Percentiles rank a stretch among this genome's conserved stretches.
These are phyloP conservation scores for Thereva unica DNA, from an alignment of 2,888 invertebrate species.

Conservation along the genomic window DNA sequence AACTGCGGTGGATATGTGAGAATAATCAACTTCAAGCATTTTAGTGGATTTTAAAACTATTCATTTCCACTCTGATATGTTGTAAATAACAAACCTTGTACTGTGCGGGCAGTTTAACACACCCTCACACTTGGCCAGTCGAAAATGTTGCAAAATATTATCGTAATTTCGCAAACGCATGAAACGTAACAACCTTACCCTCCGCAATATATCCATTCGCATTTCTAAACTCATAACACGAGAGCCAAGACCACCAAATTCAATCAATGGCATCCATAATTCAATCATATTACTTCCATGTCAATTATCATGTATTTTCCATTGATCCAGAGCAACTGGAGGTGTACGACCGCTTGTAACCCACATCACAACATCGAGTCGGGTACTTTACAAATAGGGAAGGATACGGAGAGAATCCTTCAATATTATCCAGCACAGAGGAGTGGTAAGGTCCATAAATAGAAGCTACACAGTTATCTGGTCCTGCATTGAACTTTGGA, in stretches of 20 bases:
- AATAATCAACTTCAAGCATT: too few relatives aligned
- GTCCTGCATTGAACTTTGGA: slow-evolving; percentile 6
- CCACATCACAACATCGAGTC: slow-evolving; percentile 7
- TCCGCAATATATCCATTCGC: too few relatives aligned
- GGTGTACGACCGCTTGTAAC: slow-evolving; percentile 1
- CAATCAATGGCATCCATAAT: slow-evolving; percentile 36
- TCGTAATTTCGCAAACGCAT: too few relatives aligned
- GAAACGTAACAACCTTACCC: too few relatives aligned
- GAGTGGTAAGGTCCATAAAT: slow-evolving; percentile 27
- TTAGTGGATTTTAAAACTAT: too few relatives aligned
- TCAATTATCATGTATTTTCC: slow-evolving; percentile 37
- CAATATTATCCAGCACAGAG: slow-evolving; percentile 23
- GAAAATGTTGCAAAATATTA: too few relatives aligned
- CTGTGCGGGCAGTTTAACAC: too few relatives aligned
- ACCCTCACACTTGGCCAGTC: too few relatives aligned
- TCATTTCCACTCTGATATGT: too few relatives aligned
- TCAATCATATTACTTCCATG: slow-evolving; percentile 39
- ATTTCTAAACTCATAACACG: too few relatives aligned
- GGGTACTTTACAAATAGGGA: background rate
- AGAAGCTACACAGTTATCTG: slow-evolving; percentile 6
- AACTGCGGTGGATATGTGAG: too few relatives aligned
- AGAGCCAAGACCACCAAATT: slow-evolving; percentile 18
- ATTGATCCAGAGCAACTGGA: slow-evolving; percentile 24
- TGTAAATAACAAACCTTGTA: too few relatives aligned
- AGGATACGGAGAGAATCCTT: slow-evolving; percentile 10